These are phyloP conservation scores for Neomonachus schauinslandi DNA, from an alignment of 2,113 vertebrate species.

Conservation along the genomic window DNA sequence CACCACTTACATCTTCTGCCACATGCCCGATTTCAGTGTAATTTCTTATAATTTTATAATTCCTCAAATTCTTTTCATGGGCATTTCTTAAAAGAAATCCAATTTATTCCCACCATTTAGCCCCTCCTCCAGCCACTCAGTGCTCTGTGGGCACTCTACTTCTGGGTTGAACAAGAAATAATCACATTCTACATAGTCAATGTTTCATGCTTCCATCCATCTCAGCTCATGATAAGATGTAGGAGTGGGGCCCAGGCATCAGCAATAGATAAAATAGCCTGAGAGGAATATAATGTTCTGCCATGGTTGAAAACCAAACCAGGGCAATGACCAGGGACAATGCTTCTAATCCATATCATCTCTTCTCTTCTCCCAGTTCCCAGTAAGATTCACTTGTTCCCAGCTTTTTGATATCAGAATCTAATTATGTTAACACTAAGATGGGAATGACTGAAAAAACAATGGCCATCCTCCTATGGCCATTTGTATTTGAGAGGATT, in stretches of 20 bases:
- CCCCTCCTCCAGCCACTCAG: not conserved
- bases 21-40: not conserved
- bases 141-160: not conserved
- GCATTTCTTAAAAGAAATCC: not conserved
- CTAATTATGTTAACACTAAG: not conserved
- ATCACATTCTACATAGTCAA: not conserved
- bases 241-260: too few relatives aligned
- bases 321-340: too few relatives aligned
- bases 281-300: too few relatives aligned
- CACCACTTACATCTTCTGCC: not conserved
- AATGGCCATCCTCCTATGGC: not conserved
- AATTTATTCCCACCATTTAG: not conserved
- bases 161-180: not conserved
- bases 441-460: not conserved
- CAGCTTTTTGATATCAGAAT: not conserved
- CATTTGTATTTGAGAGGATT: not conserved
- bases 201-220: not conserved
- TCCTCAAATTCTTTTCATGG: not conserved
- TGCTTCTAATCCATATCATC: not conserved
- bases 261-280: too few relatives aligned
- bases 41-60: slow-evolving; percentile 7
- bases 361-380: not conserved
- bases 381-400: not conserved
- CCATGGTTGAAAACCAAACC: too few relatives aligned
- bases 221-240: not conserved